Base-by-base conservation (phyloP, 2,888 invertebrate species). In the Horisme vitalbata region DNA sequence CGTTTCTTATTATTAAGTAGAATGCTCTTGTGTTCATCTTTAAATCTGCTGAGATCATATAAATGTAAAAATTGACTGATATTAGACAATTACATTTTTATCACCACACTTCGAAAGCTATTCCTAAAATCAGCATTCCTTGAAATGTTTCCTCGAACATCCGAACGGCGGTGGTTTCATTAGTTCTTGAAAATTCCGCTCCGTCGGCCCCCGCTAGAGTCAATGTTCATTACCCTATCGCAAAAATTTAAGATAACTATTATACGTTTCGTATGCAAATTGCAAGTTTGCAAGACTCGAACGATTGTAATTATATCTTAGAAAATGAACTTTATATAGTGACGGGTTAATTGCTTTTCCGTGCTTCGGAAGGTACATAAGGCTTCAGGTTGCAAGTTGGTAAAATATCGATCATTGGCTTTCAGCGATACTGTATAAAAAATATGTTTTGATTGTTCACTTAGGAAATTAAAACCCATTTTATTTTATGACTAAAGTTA, bases 251-350 rank as follows among this genome's bases (percentile, higher is more conserved):
- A 60, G 66, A 61, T 67, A 65, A 65, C 64, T 68, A 65, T 66
- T 65, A 65, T 59, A 49, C 58, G 57, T 68, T 74, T 67, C 55
- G 63, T 63, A 79, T 78, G 78, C 68, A 68, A 78, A 78, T 77
- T 61, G 57, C 49, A 68, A 69, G 24, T 5, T 46, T 2, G 11
- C 27, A 20, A 14, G 10, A 28, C 13, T 28, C 14, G 8, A 23
- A 20, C 8, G 37, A 45, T 45, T 39, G 51, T 49, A 38, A 49
- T 44, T 46, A 41, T 46, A 32, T 45, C 45, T 53, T 50, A 46
- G 47, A 45, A 48, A 44, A 38, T 30, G 33, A 13, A 10, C 36
- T 14, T 37, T 41, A 44, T 41, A 41, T 46, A 49, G 45, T 46
- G 53, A 46, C 35, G 32, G n/a, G 36, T 15, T 48, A 32, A 45